Evolutionary conservation across 2,888 invertebrate genomes (phyloP), one percentile per base, ranked within the genome.

Genomic region (Dryocosmus kuriphilus): DNA sequence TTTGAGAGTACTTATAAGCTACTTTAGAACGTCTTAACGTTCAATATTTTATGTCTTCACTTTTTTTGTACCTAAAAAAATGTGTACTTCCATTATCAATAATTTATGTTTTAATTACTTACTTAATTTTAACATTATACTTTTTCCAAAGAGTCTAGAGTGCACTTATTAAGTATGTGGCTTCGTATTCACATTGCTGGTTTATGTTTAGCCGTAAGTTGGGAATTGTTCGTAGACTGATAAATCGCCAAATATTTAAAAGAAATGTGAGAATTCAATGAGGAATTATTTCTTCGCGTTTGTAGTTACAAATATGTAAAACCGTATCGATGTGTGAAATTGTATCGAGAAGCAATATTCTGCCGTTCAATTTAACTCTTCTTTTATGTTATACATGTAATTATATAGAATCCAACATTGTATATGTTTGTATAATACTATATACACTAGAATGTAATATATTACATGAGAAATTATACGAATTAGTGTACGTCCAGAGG

Each of bases 361-460:
- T 71, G 27, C 71, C 46, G 30, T 71, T 71, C 71, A 51, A 32
- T 27, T 27, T 19, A 51, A n/a, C 30, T 71, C n/a, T 3, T 51
- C 7, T 67, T n/a, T 30, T 71, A 32, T 30, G n/a, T 71, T 51
- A 46, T 27, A 38, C 3, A 14, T 14, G 9, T 11, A 14, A 11
- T 8, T 1, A 67, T 46, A 38, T 35, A 65, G 63, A 63, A 41
- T 51, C 9, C 46, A 41, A 84, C 83, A 83, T 84, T 87, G 84
- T 85, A 86, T 83, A 87, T 87, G 86, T 87, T 87, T 87, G 86
- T 87, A 87, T 81, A 80, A 80, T 83, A 84, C 79, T 80, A 80
- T 81, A 80, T 78, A 82, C 77, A 46, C 9, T 30, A 46, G 11
- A 82, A 67, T 78, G 79, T 76, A 84, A 80, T 55, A 74, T 65